These are phyloP conservation scores for Taxidea taxus DNA, from an alignment of 2,113 vertebrate genomes.

Conservation along the genomic window DNA sequence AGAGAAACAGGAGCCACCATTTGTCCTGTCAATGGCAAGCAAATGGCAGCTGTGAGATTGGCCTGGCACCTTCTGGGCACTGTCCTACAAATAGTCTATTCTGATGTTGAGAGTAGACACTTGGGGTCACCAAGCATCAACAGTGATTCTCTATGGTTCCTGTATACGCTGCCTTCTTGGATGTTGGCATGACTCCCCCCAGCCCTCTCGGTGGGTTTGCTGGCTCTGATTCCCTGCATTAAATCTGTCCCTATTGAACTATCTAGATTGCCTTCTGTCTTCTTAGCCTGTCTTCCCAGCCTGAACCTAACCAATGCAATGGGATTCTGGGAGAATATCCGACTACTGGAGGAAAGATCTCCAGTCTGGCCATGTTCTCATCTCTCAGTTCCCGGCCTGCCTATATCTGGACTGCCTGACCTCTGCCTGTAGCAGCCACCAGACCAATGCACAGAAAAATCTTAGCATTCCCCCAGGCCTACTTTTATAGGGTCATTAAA, in stretches of 20 bases:
- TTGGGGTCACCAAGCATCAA: not conserved
- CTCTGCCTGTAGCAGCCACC: not conserved
- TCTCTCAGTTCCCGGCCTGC: not conserved
- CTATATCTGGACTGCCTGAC: not conserved
- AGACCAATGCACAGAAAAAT: not conserved
- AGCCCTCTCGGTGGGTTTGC: not conserved
- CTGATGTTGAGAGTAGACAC: not conserved
- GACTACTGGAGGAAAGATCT: not conserved
- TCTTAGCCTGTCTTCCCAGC: not conserved
- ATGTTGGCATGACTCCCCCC: not conserved
- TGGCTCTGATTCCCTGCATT: not conserved
- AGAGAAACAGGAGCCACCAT: not conserved
- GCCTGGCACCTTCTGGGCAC: not conserved
- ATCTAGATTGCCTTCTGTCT: not conserved
- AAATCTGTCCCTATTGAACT: not conserved
- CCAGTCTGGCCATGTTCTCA: not conserved
- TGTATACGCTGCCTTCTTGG: not conserved
- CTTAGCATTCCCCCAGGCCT: not conserved
- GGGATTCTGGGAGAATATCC: not conserved
- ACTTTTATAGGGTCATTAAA: not conserved
- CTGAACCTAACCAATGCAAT: not conserved
- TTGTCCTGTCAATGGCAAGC: not conserved
- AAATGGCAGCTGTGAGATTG: not conserved
- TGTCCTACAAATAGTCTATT: not conserved
- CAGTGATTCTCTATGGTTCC: not conserved